These are phyloP conservation scores for Temnopleurus reevesii DNA, from an alignment of 53 echinoderm and acorn worm genomes.

Conservation along the genomic window DNA sequence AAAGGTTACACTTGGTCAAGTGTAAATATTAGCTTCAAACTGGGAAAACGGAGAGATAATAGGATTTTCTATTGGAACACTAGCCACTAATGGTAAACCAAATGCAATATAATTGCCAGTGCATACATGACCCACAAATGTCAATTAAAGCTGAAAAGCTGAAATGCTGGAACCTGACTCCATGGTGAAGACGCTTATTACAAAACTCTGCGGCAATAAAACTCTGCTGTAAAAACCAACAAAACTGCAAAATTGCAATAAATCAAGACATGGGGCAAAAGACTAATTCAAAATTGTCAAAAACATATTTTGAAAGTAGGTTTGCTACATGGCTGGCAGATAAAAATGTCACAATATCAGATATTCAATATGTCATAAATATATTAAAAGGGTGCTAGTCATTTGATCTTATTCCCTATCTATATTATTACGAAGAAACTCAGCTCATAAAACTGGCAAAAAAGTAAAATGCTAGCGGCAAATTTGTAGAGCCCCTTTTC, in stretches of 20 bases:
- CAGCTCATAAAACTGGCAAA: slow-evolving; percentile 1
- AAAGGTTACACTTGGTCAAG: not conserved
- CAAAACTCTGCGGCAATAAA: not conserved
- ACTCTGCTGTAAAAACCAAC: not conserved
- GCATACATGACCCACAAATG: not conserved
- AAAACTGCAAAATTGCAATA: not conserved
- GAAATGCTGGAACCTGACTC: not conserved
- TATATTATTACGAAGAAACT: not conserved
- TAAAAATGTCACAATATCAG: not conserved
- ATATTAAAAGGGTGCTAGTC: not conserved
- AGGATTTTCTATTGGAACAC: not conserved
- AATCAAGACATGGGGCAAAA: not conserved
- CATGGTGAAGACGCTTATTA: not conserved
- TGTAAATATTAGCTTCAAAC: not conserved
- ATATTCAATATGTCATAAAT: slow-evolving; percentile 12
- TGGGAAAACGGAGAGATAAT: not conserved
- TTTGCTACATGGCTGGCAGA: not conserved
- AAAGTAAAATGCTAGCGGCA: slow-evolving; percentile 18
- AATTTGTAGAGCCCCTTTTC: not conserved
- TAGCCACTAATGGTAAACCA: not conserved
- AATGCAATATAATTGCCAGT: not conserved
- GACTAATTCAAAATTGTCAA: not conserved
- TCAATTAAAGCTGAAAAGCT: not conserved
- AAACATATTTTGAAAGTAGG: not conserved
- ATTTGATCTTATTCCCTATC: not conserved